Evolutionary conservation across 2,797 vertebrate genomes (phyloP).

Genomic region (Kryptopterus vitreolus): DNA sequence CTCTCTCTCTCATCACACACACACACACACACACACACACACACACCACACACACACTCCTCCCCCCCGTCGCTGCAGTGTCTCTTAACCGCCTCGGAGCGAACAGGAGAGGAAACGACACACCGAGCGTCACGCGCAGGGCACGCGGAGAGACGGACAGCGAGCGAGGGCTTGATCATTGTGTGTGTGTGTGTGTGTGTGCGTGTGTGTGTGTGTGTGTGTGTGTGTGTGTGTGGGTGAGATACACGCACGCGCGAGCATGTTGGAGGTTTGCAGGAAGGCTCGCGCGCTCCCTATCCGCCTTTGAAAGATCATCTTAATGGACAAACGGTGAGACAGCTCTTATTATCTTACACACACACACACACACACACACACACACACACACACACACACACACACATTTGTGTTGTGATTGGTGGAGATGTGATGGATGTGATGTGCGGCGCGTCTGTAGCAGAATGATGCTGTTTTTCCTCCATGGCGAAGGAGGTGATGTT

Average conservation of each 20-base stretch:
- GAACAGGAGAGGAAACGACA: slow-evolving; percentile 78
- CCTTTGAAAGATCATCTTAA: slow-evolving; percentile 54
- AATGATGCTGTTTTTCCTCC: slow-evolving; percentile 56
- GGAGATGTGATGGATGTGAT: slow-evolving; percentile 46
- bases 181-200: slow-evolving; percentile 22
- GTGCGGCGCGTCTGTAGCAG: slow-evolving; percentile 42
- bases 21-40: slow-evolving; percentile 58
- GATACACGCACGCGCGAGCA: slow-evolving; percentile 63
- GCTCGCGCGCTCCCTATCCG: slow-evolving; percentile 68
- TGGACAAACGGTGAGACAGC: slow-evolving; percentile 63
- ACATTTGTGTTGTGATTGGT: not conserved
- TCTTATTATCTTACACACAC: slow-evolving; percentile 30
- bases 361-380: slow-evolving; percentile 39
- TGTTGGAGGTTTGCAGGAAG: slow-evolving; percentile 62
- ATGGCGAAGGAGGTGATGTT: slow-evolving; percentile 68
- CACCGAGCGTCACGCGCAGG: slow-evolving; percentile 71
- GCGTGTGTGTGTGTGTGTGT: slow-evolving; percentile 10
- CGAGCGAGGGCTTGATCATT: slow-evolving; percentile 42
- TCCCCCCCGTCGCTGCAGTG: slow-evolving; percentile 83
- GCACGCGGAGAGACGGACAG: slow-evolving; percentile 57
- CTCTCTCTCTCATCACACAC: too few species aligned
- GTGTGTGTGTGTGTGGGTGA: not conserved
- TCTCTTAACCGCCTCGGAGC: slow-evolving; percentile 80
- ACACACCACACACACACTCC: slow-evolving; percentile 75
- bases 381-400: not conserved